Evolutionary conservation across 2,113 vertebrate species (phyloP).

Genomic region (Scytalopus superciliaris): DNA sequence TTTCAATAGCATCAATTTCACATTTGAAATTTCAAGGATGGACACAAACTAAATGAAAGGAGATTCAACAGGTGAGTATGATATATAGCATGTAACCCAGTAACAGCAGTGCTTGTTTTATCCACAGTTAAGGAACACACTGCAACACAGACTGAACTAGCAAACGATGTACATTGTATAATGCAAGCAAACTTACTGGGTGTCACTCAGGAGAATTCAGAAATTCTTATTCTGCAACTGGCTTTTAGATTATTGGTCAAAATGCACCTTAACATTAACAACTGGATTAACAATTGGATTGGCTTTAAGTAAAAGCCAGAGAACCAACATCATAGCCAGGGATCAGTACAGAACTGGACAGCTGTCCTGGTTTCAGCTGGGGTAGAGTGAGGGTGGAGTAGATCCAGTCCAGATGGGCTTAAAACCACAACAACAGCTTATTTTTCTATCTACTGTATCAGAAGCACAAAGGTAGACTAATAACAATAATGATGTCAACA

Average conservation of each 20-base stretch:
- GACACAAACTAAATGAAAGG: neutral
- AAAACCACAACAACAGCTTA: neutral
- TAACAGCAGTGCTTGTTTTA: neutral
- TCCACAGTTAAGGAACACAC: neutral
- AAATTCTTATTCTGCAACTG: neutral
- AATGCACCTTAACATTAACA: too few relatives aligned
- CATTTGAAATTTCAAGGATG: neutral
- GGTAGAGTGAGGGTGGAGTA: neutral
- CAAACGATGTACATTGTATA: neutral
- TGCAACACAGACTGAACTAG: neutral
- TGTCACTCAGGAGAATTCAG: neutral
- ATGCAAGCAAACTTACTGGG: neutral
- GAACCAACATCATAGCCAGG: neutral
- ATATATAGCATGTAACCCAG: neutral
- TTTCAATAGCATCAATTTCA: neutral
- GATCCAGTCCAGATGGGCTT: neutral
- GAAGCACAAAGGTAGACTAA: neutral
- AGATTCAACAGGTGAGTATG: neutral
- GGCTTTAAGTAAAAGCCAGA: neutral
- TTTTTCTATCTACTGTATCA: neutral
- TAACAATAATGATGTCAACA: neutral
- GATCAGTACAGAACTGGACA: neutral
- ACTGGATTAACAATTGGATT: neutral
- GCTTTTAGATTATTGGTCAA: neutral
- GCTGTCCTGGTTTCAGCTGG: neutral